Evolutionary conservation across 2,797 vertebrate genomes (phyloP), one percentile per base, ranked within the genome.

Genomic region (Rhinatrema bivittatum): DNA sequence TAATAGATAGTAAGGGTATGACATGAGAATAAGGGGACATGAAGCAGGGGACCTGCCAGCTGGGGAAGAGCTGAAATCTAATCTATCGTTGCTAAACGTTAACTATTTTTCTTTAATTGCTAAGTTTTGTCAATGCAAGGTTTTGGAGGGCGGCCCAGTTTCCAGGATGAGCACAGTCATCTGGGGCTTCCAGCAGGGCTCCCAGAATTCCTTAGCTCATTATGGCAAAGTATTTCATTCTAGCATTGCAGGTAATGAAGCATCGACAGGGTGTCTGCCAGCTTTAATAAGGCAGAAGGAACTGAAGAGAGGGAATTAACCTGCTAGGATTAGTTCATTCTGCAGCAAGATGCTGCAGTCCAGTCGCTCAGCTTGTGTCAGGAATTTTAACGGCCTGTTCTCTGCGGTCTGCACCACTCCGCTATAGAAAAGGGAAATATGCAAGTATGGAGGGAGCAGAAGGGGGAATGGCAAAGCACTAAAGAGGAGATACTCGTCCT

Each of bases 221-320:
- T 74, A 72, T 60, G 44, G 48, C 36, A 32, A 39, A 54, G 59
- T 20, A 31, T 56, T 28, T 65, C 48, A 50, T 64, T 61, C 36
- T 9, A 63, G 68, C 69, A 68, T 57, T 52, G 52, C 65, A 69
- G 59, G 70, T 74, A 76, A 76, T 71, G 66, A 76, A 69, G 60
- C 64, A 46, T 71, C 32, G 39, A 20, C 49, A 21, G 72, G 69
- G 60, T 56, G 70, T 62, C 72, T 60, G 67, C 66, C 44, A 56
- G 50, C 65, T 76, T 65, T 75, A 81, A 78, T 68, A 76, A 70
- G 5, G 61, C 51, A 57, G 65, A 77, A 65, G 68, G 62, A 79
- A 74, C 49, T 6, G 56, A 65, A 50, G 62, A 50, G 62, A 53
- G 64, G 63, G 73, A 69, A 73, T 74, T 67, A 74, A 79, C 68